Conservation (phyloP, 2,797 vertebrate genomes). For the Pseudocheirus occidentalis region DNA sequence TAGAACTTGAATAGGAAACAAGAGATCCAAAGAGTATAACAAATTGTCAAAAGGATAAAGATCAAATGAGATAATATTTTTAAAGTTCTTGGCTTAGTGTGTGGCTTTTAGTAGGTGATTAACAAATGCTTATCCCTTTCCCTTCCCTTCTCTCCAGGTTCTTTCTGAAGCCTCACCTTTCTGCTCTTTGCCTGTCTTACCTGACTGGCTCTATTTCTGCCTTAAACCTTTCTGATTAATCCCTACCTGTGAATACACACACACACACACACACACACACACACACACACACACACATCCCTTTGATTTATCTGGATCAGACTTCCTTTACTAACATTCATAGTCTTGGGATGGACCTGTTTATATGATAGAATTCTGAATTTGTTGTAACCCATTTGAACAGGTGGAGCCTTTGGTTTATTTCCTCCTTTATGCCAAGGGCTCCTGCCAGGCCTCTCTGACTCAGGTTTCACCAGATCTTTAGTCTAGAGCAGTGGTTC, state of each 20-base stretch:
- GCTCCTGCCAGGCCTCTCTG: background rate
- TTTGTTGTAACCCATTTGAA: background rate
- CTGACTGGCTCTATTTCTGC: background rate
- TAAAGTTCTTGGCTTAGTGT: background rate
- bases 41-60: background rate
- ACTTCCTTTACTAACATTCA: background rate
- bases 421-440: background rate
- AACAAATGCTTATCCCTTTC: background rate
- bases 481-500: too few species aligned
- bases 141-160: background rate
- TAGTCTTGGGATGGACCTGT: background rate
- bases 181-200: background rate
- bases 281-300: too few species aligned
- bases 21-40: constrained; percentile 14
- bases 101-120: background rate
- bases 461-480: background rate
- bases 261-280: too few species aligned
- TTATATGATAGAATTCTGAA: background rate
- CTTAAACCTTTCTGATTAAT: background rate
- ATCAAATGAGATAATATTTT: background rate
- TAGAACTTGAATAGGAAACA: constrained; percentile 51
- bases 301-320: background rate
- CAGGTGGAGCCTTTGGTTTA: background rate
- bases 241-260: background rate
- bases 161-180: background rate